Conservation (phyloP, 2,113 vertebrate species). For the Myiagra hebetior region DNA sequence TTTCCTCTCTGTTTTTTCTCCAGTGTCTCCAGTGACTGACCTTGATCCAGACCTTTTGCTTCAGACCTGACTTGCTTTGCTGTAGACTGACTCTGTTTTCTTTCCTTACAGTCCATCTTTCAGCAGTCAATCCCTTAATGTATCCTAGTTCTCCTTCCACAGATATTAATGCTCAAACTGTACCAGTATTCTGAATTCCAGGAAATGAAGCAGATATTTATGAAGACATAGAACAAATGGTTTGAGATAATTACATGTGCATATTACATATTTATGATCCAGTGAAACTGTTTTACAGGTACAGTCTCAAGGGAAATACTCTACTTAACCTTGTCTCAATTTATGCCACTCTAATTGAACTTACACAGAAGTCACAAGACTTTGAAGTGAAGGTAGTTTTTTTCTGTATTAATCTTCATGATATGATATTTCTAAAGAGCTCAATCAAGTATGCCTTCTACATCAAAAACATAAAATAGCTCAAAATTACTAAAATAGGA, state of each 20-base stretch:
- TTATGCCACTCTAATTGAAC: slow-evolving; percentile 83
- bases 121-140: background rate
- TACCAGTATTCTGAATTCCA: background rate
- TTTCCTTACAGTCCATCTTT: background rate
- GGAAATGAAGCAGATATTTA: background rate
- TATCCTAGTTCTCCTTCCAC: background rate
- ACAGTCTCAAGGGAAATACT: slow-evolving; percentile 76
- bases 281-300: slow-evolving; percentile 58
- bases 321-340: slow-evolving; percentile 81
- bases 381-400: slow-evolving; percentile 87
- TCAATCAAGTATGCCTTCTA: background rate
- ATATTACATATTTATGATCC: background rate
- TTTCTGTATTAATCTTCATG: background rate
- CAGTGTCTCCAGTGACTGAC: background rate
- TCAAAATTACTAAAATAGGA: background rate
- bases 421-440: background rate
- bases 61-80: background rate
- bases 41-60: background rate
- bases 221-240: background rate
- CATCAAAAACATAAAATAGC: background rate
- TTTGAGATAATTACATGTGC: background rate
- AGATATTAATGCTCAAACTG: background rate
- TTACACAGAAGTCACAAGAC: slow-evolving; percentile 80
- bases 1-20: background rate
- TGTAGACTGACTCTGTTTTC: background rate